Percentiles rank a stretch among this genome's conserved stretches.
These are phyloP conservation scores for Orius laevigatus DNA, from an alignment of 1,140 invertebrate species.

Conservation along the genomic window DNA sequence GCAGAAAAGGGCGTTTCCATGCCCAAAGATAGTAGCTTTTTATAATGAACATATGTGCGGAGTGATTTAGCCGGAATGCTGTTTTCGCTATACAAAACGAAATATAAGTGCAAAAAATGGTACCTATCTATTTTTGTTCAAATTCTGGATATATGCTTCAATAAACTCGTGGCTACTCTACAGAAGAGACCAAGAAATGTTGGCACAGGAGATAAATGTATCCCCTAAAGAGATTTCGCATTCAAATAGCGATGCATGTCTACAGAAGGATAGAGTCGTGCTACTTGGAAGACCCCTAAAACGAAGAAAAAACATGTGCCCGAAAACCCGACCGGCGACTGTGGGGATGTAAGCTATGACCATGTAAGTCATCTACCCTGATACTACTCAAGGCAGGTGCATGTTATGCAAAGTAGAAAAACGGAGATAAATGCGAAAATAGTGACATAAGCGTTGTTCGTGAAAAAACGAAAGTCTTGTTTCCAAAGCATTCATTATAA, in stretches of 20 bases:
- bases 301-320: too few relatives aligned
- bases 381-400: too few relatives aligned
- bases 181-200: background rate
- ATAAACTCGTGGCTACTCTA: too few relatives aligned
- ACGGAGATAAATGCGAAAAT: background rate
- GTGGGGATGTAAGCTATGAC: too few relatives aligned
- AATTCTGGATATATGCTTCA: conserved; percentile 2
- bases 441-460: background rate
- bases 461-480: background rate
- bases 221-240: background rate
- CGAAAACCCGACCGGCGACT: too few relatives aligned
- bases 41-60: conserved; percentile 28
- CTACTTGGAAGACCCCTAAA: too few relatives aligned
- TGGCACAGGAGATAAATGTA: background rate
- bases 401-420: too few relatives aligned
- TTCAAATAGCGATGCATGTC: background rate
- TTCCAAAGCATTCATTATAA: background rate
- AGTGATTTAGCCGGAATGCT: conserved; percentile 29
- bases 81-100: conserved; percentile 25
- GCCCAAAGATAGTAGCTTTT: conserved; percentile 26
- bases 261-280: background rate
- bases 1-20: conserved; percentile 23
- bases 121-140: conserved; percentile 17
- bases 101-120: conserved; percentile 16
- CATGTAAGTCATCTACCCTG: too few relatives aligned